A percentile compares a stretch with the other conserved stretches of the same genome.
Conservation (phyloP, 2,797 vertebrate genomes). For the Macrochelys suwanniensis region DNA sequence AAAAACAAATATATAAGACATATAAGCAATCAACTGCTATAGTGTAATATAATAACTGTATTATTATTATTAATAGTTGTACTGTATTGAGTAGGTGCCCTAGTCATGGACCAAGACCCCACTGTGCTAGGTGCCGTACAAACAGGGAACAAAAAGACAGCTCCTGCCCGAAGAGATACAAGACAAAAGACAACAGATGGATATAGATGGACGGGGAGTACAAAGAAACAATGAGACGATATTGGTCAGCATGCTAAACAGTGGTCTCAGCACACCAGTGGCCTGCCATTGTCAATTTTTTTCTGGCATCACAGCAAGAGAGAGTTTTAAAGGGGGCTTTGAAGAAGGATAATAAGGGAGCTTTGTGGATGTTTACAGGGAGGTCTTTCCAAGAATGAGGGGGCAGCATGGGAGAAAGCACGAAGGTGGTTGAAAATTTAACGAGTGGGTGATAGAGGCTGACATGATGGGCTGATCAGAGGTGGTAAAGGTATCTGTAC, state of each 20-base stretch:
- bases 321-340: background rate
- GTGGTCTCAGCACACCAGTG: background rate
- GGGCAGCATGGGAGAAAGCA: background rate
- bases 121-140: background rate
- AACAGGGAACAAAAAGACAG: background rate
- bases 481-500: background rate
- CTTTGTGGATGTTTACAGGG: background rate
- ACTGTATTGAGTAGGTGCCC: background rate
- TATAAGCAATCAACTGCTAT: slow-evolving; percentile 16
- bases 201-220: background rate
- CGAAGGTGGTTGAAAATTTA: background rate
- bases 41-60: slow-evolving; percentile 1
- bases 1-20: slow-evolving; percentile 10
- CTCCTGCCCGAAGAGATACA: background rate
- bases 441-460: background rate
- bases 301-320: background rate
- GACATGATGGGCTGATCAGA: background rate
- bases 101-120: background rate
- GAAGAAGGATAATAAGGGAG: background rate
- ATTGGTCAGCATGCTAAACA: background rate
- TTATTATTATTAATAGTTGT: background rate
- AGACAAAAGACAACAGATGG: background rate
- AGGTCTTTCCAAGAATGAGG: background rate
- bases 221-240: background rate
- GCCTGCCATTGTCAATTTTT: background rate